Evolutionary conservation across 2,888 invertebrate genomes (phyloP).

Genomic region (Calameuta filiformis): DNA sequence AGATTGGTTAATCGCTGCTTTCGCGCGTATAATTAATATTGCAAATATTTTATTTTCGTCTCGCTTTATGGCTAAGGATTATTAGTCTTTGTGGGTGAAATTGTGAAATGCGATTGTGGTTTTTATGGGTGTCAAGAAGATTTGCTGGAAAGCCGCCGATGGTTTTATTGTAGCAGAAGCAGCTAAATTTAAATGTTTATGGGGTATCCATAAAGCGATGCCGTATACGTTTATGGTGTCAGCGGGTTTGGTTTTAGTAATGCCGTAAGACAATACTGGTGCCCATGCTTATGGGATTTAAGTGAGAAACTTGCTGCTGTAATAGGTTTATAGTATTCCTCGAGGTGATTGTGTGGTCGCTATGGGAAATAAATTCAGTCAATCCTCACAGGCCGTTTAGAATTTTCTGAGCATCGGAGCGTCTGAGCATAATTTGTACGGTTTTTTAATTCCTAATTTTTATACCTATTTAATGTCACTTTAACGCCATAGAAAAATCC

Average conservation of each 20-base stretch:
- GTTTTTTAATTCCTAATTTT: neutral
- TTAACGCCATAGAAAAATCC: neutral
- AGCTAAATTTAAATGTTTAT: constrained; percentile 33
- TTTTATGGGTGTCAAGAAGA: constrained; percentile 13
- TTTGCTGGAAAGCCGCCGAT: constrained; percentile 29
- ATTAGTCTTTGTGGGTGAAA: neutral
- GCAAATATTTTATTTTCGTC: neutral
- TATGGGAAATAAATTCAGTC: neutral
- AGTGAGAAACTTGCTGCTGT: neutral
- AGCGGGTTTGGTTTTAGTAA: neutral
- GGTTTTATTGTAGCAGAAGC: constrained; percentile 22
- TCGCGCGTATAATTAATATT: neutral
- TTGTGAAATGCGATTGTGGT: neutral
- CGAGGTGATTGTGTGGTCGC: neutral
- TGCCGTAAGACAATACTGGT: neutral
- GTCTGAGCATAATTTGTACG: too few species aligned
- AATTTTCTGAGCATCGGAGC: neutral
- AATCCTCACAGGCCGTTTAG: neutral
- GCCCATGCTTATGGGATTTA: neutral
- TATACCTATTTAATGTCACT: neutral
- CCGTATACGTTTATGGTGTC: neutral
- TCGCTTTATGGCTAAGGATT: neutral
- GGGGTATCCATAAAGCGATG: constrained; percentile 25
- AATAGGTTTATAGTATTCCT: neutral
- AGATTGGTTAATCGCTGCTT: neutral